Base-by-base conservation (phyloP, 2,888 invertebrate genomes). In the Andrena fulva region DNA sequence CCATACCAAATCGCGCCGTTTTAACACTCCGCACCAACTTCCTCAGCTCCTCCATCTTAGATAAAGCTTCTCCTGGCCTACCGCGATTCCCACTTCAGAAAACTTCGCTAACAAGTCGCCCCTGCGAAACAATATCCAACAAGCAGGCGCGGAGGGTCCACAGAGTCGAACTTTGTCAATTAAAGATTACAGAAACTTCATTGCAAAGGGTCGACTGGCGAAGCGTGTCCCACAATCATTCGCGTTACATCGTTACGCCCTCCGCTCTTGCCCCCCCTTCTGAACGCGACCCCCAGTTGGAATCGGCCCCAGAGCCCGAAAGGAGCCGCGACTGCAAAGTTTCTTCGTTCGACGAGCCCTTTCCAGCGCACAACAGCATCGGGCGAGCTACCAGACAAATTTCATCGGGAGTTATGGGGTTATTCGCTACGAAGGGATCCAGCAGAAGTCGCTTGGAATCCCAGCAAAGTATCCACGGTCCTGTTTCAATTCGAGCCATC, bases 401-500 rank as follows among this genome's bases (percentile, higher is more conserved):
- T 80, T 78, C 63, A 72, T 67, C 50, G 72, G 62, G 78, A 80
- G 72, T 78, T 72, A 24, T 29, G 27, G 67, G 54, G 68, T 64
- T 69, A 63, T 76, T 24, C 35, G 50, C 33, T 2, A 35, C 62
- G 68, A 62, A 56, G 62, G 68, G 67, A 72, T 67, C 62, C 67
- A 42, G 31, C 63, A 72, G 63, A 72, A 72, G 78, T 71, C 80
- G 35, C 29, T 35, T 20, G 64, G 78, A 81, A 81, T 80, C 80
- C 67, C 62, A 66, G 33, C 64, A 74, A 81, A 81, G 74, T 81
- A 81, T 79, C 73, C 66, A 35, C 20, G 52, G 52, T 48, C 60
- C 60, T 67, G 77, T 82, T 83, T 83, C 83, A 83, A 83, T 83
- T 83, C 82, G 67, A 82, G 56, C 77, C 73, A 73, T 73, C 72